These are phyloP conservation scores for Carcina quercana DNA, from an alignment of 2,888 invertebrate species.

Conservation along the genomic window DNA sequence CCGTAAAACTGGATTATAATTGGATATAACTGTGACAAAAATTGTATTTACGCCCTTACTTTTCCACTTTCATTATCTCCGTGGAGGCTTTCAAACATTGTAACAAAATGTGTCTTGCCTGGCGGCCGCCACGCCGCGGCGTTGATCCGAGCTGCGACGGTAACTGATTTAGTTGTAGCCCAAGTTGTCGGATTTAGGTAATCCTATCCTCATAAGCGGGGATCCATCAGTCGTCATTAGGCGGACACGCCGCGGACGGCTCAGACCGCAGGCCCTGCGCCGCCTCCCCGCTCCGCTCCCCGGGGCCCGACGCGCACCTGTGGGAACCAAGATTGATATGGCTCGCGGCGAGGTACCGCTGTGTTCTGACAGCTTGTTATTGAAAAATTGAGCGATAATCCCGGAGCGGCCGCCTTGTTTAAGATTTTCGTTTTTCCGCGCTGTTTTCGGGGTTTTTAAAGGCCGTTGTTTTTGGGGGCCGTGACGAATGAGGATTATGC, in stretches of 20 bases:
- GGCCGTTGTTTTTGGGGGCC: slow-evolving; percentile 11
- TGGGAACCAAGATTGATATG: slow-evolving; percentile 62
- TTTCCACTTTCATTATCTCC: slow-evolving; percentile 4
- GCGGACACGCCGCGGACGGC: slow-evolving; percentile 38
- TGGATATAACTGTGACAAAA: slow-evolving; percentile 9
- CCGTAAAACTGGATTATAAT: slow-evolving; percentile 14
- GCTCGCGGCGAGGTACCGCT: slow-evolving; percentile 32
- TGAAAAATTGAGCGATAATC: slow-evolving; percentile 70
- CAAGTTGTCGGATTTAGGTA: slow-evolving; percentile 44
- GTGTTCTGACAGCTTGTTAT: slow-evolving; percentile 59
- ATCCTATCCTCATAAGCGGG: slow-evolving; percentile 56
- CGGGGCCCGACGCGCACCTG: slow-evolving; percentile 35
- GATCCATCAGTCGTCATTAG: slow-evolving; percentile 69
- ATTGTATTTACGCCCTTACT: slow-evolving; percentile 5
- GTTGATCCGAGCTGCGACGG: slow-evolving; percentile 15
- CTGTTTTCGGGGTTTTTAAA: slow-evolving; percentile 9
- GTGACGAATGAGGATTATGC: slow-evolving; percentile 9
- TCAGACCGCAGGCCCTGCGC: slow-evolving; percentile 15
- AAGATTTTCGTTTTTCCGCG: slow-evolving; percentile 35
- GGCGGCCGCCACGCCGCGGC: slow-evolving; percentile 22
- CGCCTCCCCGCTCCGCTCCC: slow-evolving; percentile 17
- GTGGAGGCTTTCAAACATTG: slow-evolving; percentile 6
- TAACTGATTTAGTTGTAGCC: slow-evolving; percentile 52
- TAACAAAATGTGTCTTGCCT: slow-evolving; percentile 22
- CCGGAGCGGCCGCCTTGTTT: slow-evolving; percentile 42